Percentiles rank a stretch among this genome's conserved stretches.
phyloP scores from a whole-genome alignment of 2,113 vertebrate species.

The Scytalopus superciliaris region DNA sequence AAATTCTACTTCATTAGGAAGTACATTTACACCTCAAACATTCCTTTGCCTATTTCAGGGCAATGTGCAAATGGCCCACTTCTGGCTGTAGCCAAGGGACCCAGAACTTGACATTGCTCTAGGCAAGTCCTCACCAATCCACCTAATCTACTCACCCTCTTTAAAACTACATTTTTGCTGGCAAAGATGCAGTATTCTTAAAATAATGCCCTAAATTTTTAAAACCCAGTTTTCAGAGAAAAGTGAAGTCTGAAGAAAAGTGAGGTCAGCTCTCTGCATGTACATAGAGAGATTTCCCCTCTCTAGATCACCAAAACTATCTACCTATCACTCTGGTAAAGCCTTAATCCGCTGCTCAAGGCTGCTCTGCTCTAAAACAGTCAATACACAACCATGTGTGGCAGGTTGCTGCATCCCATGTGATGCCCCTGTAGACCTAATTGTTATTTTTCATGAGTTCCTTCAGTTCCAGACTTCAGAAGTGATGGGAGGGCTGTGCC shows the following conservation, averaged over 20 bases:
- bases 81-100: neutral
- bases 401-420: too few relatives aligned
- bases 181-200: neutral
- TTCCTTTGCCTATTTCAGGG: neutral
- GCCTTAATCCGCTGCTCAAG: neutral
- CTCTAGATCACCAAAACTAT: neutral
- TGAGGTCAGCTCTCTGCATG: neutral
- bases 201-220: neutral
- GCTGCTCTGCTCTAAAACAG: neutral
- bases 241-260: neutral
- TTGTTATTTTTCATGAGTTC: neutral
- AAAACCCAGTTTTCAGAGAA: neutral
- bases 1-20: neutral
- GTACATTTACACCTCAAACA: neutral
- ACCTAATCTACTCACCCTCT: neutral
- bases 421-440: neutral
- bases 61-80: neutral
- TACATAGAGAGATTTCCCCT: neutral
- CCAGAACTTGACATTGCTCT: neutral
- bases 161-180: neutral
- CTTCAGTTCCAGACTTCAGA: neutral
- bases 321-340: neutral
- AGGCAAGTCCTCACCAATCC: neutral
- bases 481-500: neutral
- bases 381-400: neutral